Evolutionary conservation across 1,140 invertebrate species (phyloP).

Genomic region (Hylyphantes graminicola): DNA sequence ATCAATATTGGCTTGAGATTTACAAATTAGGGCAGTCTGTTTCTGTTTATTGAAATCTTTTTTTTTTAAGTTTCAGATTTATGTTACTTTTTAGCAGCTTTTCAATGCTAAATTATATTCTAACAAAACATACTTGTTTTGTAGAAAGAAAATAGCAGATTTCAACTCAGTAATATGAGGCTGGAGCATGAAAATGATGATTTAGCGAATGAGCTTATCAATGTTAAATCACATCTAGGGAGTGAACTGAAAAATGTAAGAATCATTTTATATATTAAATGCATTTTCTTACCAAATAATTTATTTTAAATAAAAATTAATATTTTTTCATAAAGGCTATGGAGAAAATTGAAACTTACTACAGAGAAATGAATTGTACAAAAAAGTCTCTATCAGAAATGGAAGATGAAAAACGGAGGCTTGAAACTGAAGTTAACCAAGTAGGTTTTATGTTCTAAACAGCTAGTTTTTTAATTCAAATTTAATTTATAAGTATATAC

Average conservation of each 20-base stretch:
- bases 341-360: conserved; percentile 82
- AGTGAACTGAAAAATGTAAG: conserved; percentile 72
- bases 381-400: conserved; percentile 78
- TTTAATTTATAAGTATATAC: too few species aligned
- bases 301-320: neutral
- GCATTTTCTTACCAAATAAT: neutral
- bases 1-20: too few species aligned
- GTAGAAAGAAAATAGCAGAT: conserved; percentile 72
- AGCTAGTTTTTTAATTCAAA: too few species aligned
- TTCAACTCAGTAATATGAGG: conserved; percentile 71
- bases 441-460: conserved; percentile 65
- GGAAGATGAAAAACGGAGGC: conserved; percentile 85
- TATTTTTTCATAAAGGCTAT: conserved; percentile 71
- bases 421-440: conserved; percentile 81
- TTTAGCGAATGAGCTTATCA: conserved; percentile 75
- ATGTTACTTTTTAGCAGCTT: too few species aligned
- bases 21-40: too few species aligned
- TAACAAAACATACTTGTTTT: neutral
- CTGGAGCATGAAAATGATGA: conserved; percentile 77
- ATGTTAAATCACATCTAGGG: conserved; percentile 72
- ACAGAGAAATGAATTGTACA: conserved; percentile 82
- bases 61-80: too few species aligned
- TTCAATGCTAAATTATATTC: neutral
- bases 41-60: too few species aligned
- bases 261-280: neutral